Base-by-base conservation (phyloP, 30 jellyfish, hydroid and myxozoan genomes). In the Catostylus mosaicus region DNA sequence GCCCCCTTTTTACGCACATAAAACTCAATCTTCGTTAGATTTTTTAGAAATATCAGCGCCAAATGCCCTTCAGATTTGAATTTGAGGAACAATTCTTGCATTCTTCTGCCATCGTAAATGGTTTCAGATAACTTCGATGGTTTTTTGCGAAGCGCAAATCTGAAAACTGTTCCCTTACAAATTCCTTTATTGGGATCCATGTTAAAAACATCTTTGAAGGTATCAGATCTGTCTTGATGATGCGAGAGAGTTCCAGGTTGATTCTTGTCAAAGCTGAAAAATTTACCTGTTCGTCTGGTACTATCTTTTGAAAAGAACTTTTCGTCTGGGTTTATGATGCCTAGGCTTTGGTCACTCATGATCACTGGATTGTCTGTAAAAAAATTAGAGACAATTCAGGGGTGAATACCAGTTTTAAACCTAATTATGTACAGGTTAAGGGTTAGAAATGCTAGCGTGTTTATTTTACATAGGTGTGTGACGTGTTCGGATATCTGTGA, bases 331-430 rank as follows among this genome's bases (percentile, higher is more conserved):
- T 89, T 82, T 18, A 89, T 35, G 27, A 29, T 61, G 2, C 78
- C 88, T 18, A 82, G 19, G 7, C 29, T 46, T 34, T 56, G 18
- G 9, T 75, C 88, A 75, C 97, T 81, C 72, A 76, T 26, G 31
- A 89, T 70, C 45, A 71, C 60, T 9, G 95, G 95, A 40, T 82
- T 63, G 69, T 89, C 97, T 89, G 85, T 32, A 73, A 31, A 59
- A 36, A 35, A 31, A 87, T 29, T 3, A 5, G 54, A 40, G 54
- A 7, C 7, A 14, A 40, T 14, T 5, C 54, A 40, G 54, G 14
- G 7, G 54, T 5, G 14, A 5, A n/a, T n/a, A n/a, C n/a, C n/a
- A n/a, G n/a, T n/a, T n/a, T n/a, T n/a, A n/a, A n/a, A n/a, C n/a
- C n/a, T n/a, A n/a, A n/a, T n/a, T n/a, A n/a, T n/a, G n/a, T n/a